Conservation (phyloP, 2,888 invertebrate species). For the Acrocera orbiculus region DNA sequence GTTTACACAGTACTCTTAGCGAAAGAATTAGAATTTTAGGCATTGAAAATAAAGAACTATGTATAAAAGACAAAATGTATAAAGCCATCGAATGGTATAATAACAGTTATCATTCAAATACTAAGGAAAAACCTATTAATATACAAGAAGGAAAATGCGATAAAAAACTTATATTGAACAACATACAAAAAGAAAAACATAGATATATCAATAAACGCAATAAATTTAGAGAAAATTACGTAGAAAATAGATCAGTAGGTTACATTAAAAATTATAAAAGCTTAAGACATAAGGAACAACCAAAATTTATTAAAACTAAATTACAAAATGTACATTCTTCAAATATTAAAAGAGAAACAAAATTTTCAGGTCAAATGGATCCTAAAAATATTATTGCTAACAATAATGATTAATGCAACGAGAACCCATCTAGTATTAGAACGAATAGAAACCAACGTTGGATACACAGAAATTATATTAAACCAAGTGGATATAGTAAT, state of each 20-base stretch:
- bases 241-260: not conserved
- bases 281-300: constrained; percentile 2
- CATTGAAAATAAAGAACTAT: not conserved
- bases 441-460: not conserved
- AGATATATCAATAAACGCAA: not conserved
- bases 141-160: constrained; percentile 1
- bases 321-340: not conserved
- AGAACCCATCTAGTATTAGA: constrained; percentile 1
- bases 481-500: too few species aligned
- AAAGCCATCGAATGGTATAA: constrained; percentile 6
- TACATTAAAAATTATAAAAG: constrained; percentile 2
- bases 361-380: constrained; percentile 1
- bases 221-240: constrained; percentile 2
- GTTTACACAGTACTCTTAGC: constrained; percentile 7
- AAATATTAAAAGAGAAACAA: not conserved
- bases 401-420: not conserved
- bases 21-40: constrained; percentile 1
- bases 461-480: constrained; percentile 1
- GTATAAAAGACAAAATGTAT: constrained; percentile 6
- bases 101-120: constrained; percentile 1
- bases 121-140: constrained; percentile 2
- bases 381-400: not conserved
- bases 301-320: constrained; percentile 1
- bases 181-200: not conserved
- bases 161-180: not conserved